Evolutionary conservation across 2,888 invertebrate species (phyloP).

Genomic region (Drosophila quasianomalipes): DNA sequence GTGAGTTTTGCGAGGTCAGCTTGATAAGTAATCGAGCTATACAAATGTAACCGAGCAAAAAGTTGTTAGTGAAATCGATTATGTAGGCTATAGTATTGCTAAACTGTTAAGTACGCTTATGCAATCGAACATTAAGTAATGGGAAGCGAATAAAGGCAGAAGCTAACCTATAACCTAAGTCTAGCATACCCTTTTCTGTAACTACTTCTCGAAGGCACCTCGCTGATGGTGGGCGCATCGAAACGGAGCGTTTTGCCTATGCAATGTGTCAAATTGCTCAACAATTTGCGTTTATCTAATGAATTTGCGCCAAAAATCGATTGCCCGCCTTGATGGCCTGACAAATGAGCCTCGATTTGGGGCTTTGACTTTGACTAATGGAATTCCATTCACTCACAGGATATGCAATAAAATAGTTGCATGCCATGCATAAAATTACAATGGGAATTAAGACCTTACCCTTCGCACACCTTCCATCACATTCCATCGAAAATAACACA

Average conservation of each 20-base stretch:
- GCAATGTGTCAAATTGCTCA: constrained; percentile 62
- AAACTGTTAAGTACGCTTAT: neutral
- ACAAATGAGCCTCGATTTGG: constrained; percentile 42
- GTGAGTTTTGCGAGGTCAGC: constrained; percentile 11
- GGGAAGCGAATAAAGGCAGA: neutral
- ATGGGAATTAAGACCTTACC: constrained; percentile 23
- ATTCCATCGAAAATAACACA: neutral
- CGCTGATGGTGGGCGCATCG: constrained; percentile 1
- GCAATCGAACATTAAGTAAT: neutral
- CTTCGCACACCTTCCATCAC: neutral
- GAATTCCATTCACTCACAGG: constrained; percentile 58
- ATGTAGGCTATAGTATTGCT: neutral
- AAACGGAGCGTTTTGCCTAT: constrained; percentile 7
- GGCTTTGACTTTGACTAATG: constrained; percentile 71
- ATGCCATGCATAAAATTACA: constrained; percentile 58
- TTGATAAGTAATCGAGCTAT: neutral
- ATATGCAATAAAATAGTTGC: constrained; percentile 62
- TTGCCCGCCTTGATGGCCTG: constrained; percentile 34
- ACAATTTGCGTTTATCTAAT: constrained; percentile 53
- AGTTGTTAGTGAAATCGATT: too few relatives aligned
- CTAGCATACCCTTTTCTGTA: neutral
- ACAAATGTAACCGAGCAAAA: neutral
- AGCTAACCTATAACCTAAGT: neutral
- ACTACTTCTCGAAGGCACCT: constrained; percentile 16
- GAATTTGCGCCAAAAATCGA: constrained; percentile 67